A percentile compares a stretch with the other conserved stretches of the same genome.
Evolutionary conservation across 2,888 invertebrate species (phyloP).

Genomic region (Tetranychus truncatus): DNA sequence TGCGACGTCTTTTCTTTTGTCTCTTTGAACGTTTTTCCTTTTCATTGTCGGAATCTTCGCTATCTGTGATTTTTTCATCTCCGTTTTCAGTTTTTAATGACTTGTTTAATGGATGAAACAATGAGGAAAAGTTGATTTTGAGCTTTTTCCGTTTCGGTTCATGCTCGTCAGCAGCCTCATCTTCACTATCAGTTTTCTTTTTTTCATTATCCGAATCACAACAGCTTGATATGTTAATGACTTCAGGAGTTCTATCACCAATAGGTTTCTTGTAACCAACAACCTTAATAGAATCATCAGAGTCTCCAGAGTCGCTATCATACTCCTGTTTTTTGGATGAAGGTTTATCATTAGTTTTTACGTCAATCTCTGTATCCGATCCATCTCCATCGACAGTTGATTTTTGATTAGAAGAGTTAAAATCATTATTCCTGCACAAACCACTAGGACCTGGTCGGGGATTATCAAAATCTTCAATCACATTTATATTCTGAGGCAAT

Average conservation of each 20-base stretch:
- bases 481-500: neutral
- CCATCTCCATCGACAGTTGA: neutral
- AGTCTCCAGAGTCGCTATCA: neutral
- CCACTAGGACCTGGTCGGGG: conserved; percentile 19
- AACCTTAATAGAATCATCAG: conserved; percentile 37
- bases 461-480: conserved; percentile 18
- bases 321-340: neutral
- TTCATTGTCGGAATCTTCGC: neutral
- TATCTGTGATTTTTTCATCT: neutral
- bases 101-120: neutral
- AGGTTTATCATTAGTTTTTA: conserved; percentile 8
- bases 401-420: neutral
- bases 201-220: conserved; percentile 6
- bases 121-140: neutral
- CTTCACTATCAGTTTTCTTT: neutral
- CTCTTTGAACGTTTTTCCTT: conserved; percentile 1
- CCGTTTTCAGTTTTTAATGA: neutral
- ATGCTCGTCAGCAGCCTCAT: neutral
- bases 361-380: conserved; percentile 17
- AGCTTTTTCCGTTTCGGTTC: neutral
- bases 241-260: conserved; percentile 46
- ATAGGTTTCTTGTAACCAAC: conserved; percentile 49
- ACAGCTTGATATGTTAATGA: conserved; percentile 38
- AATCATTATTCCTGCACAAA: neutral
- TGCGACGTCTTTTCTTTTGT: conserved; percentile 7